These are phyloP conservation scores for Theretra japonica DNA, from an alignment of 2,888 invertebrate genomes.

Conservation along the genomic window DNA sequence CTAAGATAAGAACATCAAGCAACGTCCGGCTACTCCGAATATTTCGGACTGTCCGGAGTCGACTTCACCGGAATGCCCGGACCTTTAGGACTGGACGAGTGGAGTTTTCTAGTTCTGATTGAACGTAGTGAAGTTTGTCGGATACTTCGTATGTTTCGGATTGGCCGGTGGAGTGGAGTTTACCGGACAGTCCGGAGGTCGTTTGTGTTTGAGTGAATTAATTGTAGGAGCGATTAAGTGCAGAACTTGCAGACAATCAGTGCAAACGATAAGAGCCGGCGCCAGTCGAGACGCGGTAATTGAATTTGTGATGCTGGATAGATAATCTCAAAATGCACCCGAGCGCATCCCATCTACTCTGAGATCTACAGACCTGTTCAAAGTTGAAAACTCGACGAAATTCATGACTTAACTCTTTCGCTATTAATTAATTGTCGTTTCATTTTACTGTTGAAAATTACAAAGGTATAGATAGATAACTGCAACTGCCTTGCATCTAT, in stretches of 20 bases:
- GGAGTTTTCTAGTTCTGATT: too few species aligned
- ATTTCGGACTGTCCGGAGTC: background rate
- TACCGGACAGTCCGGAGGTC: background rate
- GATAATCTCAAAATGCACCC: too few species aligned
- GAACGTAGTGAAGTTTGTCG: background rate
- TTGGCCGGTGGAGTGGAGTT: background rate
- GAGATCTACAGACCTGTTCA: too few species aligned
- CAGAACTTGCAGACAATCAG: background rate
- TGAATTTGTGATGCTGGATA: constrained; percentile 6
- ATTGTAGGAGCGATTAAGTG: constrained; percentile 1
- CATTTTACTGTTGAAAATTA: too few species aligned
- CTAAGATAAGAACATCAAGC: background rate
- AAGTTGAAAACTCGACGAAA: too few species aligned
- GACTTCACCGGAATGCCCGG: background rate
- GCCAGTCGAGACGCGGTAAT: constrained; percentile 2
- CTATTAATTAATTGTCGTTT: too few species aligned
- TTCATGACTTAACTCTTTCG: too few species aligned
- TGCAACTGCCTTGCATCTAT: too few species aligned
- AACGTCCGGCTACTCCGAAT: background rate
- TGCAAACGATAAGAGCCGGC: background rate
- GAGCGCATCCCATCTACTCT: too few species aligned
- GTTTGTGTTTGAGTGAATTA: background rate
- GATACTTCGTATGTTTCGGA: background rate
- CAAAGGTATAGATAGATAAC: too few species aligned
- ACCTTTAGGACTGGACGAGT: background rate